These are phyloP conservation scores for Drosophila trichaetosa DNA, from an alignment of 2,888 invertebrate genomes.

Conservation along the genomic window DNA sequence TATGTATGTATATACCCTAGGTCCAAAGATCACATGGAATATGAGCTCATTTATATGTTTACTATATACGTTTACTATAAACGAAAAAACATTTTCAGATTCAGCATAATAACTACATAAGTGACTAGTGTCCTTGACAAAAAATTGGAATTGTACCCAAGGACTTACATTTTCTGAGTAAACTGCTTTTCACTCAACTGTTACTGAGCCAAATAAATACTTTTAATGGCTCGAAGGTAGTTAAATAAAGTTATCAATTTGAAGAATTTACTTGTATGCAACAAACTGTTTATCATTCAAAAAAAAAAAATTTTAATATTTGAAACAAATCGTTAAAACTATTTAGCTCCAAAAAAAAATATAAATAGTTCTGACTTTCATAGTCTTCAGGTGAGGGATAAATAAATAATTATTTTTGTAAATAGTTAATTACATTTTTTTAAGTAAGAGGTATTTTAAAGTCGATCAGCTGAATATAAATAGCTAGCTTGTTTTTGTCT, in stretches of 20 bases:
- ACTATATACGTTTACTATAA: background rate
- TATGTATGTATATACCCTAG: slow-evolving; percentile 30
- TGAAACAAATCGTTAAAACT: background rate
- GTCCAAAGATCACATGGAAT: accelerated
- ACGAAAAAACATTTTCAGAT: background rate
- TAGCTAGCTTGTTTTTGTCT: slow-evolving; percentile 25
- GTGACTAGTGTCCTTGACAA: background rate
- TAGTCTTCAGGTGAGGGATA: too few relatives aligned
- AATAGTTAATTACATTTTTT: too few relatives aligned
- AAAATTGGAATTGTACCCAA: background rate
- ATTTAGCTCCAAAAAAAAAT: too few relatives aligned
- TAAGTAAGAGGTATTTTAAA: slow-evolving; percentile 5
- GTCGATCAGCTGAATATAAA: background rate
- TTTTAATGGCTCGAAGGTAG: background rate
- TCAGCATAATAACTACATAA: background rate
- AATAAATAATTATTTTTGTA: too few relatives aligned
- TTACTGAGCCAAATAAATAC: background rate
- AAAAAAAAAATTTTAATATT: too few relatives aligned
- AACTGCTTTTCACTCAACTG: background rate
- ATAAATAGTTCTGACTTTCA: background rate
- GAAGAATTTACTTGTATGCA: background rate
- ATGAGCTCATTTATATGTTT: background rate
- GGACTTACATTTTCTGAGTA: background rate
- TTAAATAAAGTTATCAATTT: background rate
- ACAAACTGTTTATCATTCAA: background rate